These are phyloP conservation scores for Coregonus clupeaformis DNA, from an alignment of 2,113 vertebrate genomes.

Conservation along the genomic window DNA sequence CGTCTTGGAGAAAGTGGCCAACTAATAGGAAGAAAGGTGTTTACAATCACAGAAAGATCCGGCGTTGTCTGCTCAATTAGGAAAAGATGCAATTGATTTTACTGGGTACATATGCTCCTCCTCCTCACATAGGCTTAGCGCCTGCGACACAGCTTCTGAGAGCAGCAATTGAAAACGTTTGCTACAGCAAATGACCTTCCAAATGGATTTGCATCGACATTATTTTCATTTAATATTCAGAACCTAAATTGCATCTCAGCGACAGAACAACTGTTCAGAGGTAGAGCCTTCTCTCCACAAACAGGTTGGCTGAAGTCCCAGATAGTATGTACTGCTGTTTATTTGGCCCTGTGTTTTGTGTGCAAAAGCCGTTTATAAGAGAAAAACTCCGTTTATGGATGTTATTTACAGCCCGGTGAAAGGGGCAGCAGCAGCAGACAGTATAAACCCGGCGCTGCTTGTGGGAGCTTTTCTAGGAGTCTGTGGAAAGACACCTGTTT, in stretches of 20 bases:
- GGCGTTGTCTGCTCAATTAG: too few relatives aligned
- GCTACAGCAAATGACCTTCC: background rate
- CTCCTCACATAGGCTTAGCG: background rate
- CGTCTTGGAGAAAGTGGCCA: too few relatives aligned
- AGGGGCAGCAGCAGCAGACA: constrained; percentile 10
- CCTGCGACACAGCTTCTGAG: background rate
- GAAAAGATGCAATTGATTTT: too few relatives aligned
- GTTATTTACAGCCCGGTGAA: constrained; percentile 18
- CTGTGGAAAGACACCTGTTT: constrained; percentile 4
- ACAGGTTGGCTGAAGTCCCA: background rate
- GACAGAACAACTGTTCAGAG: background rate
- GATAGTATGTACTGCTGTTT: background rate
- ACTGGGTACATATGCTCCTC: background rate
- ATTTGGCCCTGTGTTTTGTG: constrained; percentile 8
- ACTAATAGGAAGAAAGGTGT: too few relatives aligned
- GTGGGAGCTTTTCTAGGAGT: background rate
- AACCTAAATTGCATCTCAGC: background rate
- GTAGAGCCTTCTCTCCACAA: background rate
- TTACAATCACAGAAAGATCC: too few relatives aligned
- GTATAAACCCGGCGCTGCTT: background rate
- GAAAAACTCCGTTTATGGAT: constrained; percentile 27
- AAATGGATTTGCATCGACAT: background rate
- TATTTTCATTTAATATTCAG: too few relatives aligned
- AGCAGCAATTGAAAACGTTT: background rate
- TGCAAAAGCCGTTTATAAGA: constrained; percentile 28